Evolutionary conservation across 2,888 invertebrate genomes (phyloP), one percentile per base, ranked within the genome.

Genomic region (Hyles lineata): DNA sequence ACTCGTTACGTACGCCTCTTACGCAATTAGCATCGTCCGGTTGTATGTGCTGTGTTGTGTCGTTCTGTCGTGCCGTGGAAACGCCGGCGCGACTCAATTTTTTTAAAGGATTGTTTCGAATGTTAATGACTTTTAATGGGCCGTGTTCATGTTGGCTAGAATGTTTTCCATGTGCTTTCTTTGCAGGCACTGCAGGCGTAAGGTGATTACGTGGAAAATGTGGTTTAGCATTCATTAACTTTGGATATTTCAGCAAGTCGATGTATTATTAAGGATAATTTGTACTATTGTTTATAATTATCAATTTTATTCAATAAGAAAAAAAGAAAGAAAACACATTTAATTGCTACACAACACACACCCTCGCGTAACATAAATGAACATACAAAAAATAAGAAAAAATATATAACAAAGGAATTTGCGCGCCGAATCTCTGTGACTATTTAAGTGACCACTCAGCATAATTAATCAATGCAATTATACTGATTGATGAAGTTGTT

Each of bases 1-100:
- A 85, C 92, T 91, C 90, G 92, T 92, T 90, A 87, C 83, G 87
- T 86, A 84, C 88, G 88, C 87, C 92, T 91, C 91, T 92, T 92
- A 90, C 89, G 90, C 89, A 93, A 93, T 93, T 90, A 92, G 85
- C 85, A 85, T 85, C 86, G 86, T 86, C 88, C 87, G 86, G 63
- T 72, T 67, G 67, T 67, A 50, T 50, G 67, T 50, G 21, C 43
- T 50, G 63, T 63, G 67, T 67, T 67, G 55, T 62, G n/a, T 32
- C 55, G 35, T 32, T 62, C 32, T 62, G 62, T 35, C 32, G 67
- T 63, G 63, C 35, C 35, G 63, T 77, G 77, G 75, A 74, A 78
- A 73, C 63, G 69, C 55, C 67, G 73, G 35, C 32, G 62, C 50
- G 35, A 63, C 63, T 67, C 21, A 50, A 23, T 67, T 25, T 67